These are phyloP conservation scores for Sebastes flavidus DNA, from an alignment of 2,797 vertebrate species.

Conservation along the genomic window DNA sequence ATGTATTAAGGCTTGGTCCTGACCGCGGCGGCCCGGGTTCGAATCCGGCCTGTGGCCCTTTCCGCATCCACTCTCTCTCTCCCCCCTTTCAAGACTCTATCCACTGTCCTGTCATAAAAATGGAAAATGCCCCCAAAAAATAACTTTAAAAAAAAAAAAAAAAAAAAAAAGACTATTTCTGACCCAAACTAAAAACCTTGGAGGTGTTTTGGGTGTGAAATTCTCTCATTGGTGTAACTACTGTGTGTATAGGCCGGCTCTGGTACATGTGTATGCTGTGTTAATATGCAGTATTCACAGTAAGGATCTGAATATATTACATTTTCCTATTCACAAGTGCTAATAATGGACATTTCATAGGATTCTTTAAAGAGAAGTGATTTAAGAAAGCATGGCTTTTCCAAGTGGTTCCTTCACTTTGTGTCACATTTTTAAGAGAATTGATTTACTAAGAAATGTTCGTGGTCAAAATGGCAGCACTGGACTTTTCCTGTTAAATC, in stretches of 20 bases:
- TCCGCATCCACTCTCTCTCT: no score
- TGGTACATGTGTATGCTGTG: slow-evolving; percentile 17
- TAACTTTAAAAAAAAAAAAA: background rate
- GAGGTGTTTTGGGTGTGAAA: background rate
- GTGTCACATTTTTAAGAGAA: slow-evolving; percentile 63
- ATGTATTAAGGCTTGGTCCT: no score
- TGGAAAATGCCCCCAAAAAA: no score
- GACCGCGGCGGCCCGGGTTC: no score
- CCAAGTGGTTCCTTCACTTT: slow-evolving; percentile 64
- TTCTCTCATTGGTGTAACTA: background rate
- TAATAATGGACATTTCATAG: slow-evolving; percentile 57
- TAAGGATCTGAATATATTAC: slow-evolving; percentile 79
- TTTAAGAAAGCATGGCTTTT: slow-evolving; percentile 63
- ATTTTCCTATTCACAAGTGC: slow-evolving; percentile 80
- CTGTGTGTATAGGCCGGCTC: slow-evolving; percentile 9
- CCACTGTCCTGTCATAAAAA: no score
- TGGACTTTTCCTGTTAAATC: slow-evolving; percentile 43
- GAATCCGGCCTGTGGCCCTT: no score
- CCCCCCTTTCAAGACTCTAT: no score
- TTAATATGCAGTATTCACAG: slow-evolving; percentile 77
- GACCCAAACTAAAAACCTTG: background rate
- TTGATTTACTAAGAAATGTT: slow-evolving; percentile 41
- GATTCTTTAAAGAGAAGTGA: slow-evolving; percentile 29
- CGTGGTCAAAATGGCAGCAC: slow-evolving; percentile 40
- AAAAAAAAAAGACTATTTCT: background rate